phyloP scores from a whole-genome alignment of 2,888 invertebrate species.

The Netelia melanura region DNA sequence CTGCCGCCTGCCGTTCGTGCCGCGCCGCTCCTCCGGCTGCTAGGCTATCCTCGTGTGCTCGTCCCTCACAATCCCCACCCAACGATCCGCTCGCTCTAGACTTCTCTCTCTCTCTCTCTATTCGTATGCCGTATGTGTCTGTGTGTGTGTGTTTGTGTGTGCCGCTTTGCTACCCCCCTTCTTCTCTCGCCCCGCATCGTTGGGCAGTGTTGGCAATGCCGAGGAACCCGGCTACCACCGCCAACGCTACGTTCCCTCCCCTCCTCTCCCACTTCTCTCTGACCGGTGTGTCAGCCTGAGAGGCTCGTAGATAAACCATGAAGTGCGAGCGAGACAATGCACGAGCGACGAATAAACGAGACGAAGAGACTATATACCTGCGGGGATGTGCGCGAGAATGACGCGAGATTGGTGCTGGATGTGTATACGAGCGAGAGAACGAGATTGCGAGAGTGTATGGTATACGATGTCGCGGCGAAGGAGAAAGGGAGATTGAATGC shows the following conservation, averaged over 20 bases:
- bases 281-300: slow-evolving; percentile 35
- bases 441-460: slow-evolving; percentile 62
- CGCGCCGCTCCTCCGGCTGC: slow-evolving; percentile 72
- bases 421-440: slow-evolving; percentile 48
- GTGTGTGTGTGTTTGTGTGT: slow-evolving; percentile 38
- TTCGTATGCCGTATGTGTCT: slow-evolving; percentile 67
- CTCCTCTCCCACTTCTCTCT: slow-evolving; percentile 3
- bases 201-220: too few species aligned
- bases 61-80: slow-evolving; percentile 67
- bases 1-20: slow-evolving; percentile 71
- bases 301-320: slow-evolving; percentile 30
- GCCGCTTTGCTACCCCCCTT: slow-evolving; percentile 66
- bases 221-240: slow-evolving; percentile 42
- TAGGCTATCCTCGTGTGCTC: slow-evolving; percentile 72
- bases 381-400: slow-evolving; percentile 51
- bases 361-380: slow-evolving; percentile 44
- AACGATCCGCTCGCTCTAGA: slow-evolving; percentile 57
- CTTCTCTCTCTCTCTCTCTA: slow-evolving; percentile 65
- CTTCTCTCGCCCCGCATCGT: slow-evolving; percentile 43
- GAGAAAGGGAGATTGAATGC: slow-evolving; percentile 53
- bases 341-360: slow-evolving; percentile 60
- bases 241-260: slow-evolving; percentile 12
- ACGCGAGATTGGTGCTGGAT: slow-evolving; percentile 60
- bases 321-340: slow-evolving; percentile 58
- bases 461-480: slow-evolving; percentile 18